phyloP scores from a whole-genome alignment of 35 echinoderm and acorn worm species.

The Heliocidaris erythrogramma region DNA sequence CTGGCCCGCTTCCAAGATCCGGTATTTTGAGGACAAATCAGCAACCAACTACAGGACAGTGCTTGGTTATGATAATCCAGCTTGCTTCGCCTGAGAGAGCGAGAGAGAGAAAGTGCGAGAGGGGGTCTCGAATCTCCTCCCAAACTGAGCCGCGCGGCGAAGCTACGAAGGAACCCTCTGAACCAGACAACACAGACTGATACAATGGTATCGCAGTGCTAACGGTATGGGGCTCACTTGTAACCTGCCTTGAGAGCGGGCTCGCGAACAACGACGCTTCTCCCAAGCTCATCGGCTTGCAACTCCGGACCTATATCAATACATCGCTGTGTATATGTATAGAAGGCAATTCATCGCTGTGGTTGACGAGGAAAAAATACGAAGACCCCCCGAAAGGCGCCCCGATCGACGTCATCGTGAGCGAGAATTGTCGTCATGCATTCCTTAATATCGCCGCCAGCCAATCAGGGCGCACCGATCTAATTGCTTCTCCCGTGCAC shows the following conservation, averaged over 20 bases:
- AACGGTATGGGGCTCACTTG: slow-evolving; percentile 46
- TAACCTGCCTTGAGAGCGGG: slow-evolving; percentile 36
- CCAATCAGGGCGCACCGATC: slow-evolving; percentile 50
- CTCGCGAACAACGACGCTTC: slow-evolving; percentile 43
- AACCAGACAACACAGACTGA: slow-evolving; percentile 40
- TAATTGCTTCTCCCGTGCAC: slow-evolving; percentile 51
- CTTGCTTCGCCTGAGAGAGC: background rate
- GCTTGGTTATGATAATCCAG: slow-evolving; percentile 15
- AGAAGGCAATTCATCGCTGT: slow-evolving; percentile 48
- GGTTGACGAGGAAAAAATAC: slow-evolving; percentile 48
- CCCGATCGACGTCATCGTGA: slow-evolving; percentile 50
- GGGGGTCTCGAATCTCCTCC: slow-evolving; percentile 29
- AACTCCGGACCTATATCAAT: slow-evolving; percentile 53
- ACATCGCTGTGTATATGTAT: slow-evolving; percentile 50
- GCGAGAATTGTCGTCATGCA: slow-evolving; percentile 54
- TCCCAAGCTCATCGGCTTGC: slow-evolving; percentile 40
- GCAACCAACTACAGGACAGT: background rate
- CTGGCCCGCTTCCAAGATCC: slow-evolving; percentile 31
- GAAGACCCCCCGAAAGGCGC: slow-evolving; percentile 48
- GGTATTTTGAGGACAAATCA: slow-evolving; percentile 37
- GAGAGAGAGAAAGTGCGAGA: background rate
- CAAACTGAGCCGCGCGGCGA: slow-evolving; percentile 27
- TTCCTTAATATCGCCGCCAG: slow-evolving; percentile 53
- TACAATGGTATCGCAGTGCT: slow-evolving; percentile 43
- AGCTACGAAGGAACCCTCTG: slow-evolving; percentile 40